These are phyloP conservation scores for Ophion slaviceki DNA, from an alignment of 2,888 invertebrate species.

Conservation along the genomic window DNA sequence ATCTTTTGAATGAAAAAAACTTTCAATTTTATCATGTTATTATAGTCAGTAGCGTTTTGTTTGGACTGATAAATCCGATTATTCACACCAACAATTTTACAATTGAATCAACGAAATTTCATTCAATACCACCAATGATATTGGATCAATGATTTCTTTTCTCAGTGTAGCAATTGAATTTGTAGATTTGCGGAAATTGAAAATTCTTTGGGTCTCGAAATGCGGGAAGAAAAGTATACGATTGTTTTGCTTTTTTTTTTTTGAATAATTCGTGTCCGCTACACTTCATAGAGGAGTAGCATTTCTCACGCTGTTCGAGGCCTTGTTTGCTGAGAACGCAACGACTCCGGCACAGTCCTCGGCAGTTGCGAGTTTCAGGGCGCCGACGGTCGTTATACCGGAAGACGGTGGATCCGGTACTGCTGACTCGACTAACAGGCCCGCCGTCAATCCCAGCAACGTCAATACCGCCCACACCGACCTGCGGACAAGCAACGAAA, in stretches of 20 bases:
- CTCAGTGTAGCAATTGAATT: neutral
- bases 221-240: neutral
- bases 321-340: constrained; percentile 81
- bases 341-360: constrained; percentile 82
- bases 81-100: no score
- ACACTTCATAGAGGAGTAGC: neutral
- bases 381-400: constrained; percentile 81
- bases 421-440: constrained; percentile 74
- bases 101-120: no score
- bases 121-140: no score
- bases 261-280: neutral
- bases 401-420: constrained; percentile 77
- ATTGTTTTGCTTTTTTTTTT: no score
- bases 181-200: neutral
- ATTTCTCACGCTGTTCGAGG: constrained; percentile 73
- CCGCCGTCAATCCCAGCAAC: constrained; percentile 72
- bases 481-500: constrained; percentile 68
- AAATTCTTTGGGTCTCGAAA: no score
- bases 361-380: constrained; percentile 82
- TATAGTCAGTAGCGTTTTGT: no score
- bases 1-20: no score
- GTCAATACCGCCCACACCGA: constrained; percentile 80
- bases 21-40: no score
- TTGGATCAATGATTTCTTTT: no score
- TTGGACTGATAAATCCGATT: no score